Evolutionary conservation across 2,113 vertebrate species (phyloP), one percentile per base, ranked within the genome.

Genomic region (Pitta sordida): DNA sequence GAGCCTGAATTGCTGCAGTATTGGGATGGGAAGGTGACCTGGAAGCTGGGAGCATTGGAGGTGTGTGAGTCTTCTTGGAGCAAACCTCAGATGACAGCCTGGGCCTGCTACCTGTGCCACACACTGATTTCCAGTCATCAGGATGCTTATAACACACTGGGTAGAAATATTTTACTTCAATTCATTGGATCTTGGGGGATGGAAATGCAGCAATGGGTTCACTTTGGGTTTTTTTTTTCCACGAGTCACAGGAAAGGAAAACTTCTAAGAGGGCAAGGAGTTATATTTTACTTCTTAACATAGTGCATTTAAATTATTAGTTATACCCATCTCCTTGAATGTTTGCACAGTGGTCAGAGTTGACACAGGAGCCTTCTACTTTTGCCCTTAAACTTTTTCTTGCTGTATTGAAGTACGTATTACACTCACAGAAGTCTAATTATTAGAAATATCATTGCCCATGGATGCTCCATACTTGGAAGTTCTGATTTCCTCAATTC

Each of bases 301-400:
- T 14, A 85, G 32, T 80, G 75, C 39, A 65, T 77, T 85, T 80
- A 76, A 90, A 76, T 83, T 82, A 68, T 65, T 78, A 69, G 41
- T 80, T 90, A 59, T 77, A 62, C 19, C 39, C 43, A 91, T 94
- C 67, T 89, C 30, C 39, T 73, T 55, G 75, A 53, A 22, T 74
- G 81, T 92, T 93, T 91, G 84, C 74, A 80, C 41, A 81, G 70
- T 70, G 70, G 21, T 70, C 30, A 70, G 60, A 91, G 91, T 92
- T 96, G 93, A 94, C 79, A 80, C 84, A 92, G 79, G 75, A 95
- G 89, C 63, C 70, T 93, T 82, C 77, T 83, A 46, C 63, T 91
- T 94, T 67, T 67, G 30, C 51, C 60, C 36, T 63, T 78, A 59
- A 92, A 68, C 2, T n/a, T 77, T 65, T 68, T 76, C 11, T 67